phyloP scores from a whole-genome alignment of 2,113 vertebrate species.

The Callocephalon fimbriatum region DNA sequence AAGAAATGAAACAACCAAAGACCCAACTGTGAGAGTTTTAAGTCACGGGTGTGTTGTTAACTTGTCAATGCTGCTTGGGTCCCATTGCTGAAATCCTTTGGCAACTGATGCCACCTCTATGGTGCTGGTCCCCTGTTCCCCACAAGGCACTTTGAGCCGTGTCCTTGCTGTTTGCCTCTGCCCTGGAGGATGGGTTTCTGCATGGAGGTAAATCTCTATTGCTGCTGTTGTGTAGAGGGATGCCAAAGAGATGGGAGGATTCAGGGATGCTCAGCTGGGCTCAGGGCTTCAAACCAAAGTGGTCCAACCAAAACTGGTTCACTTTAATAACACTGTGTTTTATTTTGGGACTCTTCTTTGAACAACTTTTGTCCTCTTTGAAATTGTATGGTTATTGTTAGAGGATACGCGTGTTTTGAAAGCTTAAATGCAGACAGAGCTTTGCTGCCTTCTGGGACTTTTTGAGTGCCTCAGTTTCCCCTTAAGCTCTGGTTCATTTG shows the following conservation, averaged over 20 bases:
- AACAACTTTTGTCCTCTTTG: fast-evolving
- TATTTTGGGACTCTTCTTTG: neutral
- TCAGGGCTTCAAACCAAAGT: neutral
- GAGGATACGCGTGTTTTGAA: neutral
- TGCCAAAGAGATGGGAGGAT: neutral
- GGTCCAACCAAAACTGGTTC: neutral
- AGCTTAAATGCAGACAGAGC: neutral
- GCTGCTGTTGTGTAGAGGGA: neutral
- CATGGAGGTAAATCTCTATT: neutral
- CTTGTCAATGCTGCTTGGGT: neutral
- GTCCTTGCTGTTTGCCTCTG: neutral
- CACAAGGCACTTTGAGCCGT: fast-evolving
- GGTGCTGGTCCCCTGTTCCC: no score
- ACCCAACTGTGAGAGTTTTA: neutral
- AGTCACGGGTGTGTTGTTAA: fast-evolving
- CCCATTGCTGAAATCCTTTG: neutral
- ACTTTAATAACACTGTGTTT: fast-evolving
- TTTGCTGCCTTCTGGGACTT: neutral
- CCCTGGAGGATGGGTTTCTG: neutral
- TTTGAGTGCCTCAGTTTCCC: neutral
- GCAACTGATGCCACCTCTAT: fast-evolving
- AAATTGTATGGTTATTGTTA: neutral
- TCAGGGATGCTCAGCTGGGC: neutral
- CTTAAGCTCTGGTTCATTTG: neutral
- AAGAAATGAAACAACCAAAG: neutral